These are phyloP conservation scores for Vulpes lagopus DNA, from an alignment of 2,113 vertebrate species.

Conservation along the genomic window DNA sequence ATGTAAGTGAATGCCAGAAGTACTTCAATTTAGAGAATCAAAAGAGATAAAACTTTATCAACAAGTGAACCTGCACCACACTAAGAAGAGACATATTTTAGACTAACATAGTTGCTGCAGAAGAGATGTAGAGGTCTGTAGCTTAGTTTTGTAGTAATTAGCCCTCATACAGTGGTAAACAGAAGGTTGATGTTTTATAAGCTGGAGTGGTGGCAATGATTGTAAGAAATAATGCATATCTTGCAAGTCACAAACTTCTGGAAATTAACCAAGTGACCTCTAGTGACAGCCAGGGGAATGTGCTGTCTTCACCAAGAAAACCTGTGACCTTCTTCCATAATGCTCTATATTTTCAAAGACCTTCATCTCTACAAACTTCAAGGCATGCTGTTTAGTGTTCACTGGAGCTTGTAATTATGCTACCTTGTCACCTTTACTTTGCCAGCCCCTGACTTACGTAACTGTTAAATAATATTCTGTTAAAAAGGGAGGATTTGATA, in stretches of 20 bases:
- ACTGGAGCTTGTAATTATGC: slow-evolving; percentile 2
- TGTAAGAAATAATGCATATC: neutral
- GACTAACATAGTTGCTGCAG: neutral
- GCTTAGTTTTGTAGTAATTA: neutral
- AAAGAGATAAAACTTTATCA: neutral
- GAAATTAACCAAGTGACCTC: slow-evolving; percentile 48
- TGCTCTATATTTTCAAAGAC: neutral
- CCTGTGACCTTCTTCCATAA: neutral
- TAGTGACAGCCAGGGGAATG: neutral
- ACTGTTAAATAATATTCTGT: neutral
- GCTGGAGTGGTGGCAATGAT: neutral
- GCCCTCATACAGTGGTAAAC: neutral
- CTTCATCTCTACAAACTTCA: slow-evolving; percentile 5
- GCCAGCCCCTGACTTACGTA: neutral
- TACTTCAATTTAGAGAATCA: neutral
- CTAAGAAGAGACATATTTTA: neutral
- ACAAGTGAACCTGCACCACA: neutral
- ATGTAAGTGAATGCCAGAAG: neutral
- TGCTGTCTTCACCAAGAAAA: neutral
- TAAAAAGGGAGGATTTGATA: slow-evolving; percentile 21
- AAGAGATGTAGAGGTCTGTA: neutral
- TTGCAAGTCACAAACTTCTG: slow-evolving; percentile 48
- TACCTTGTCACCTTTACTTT: slow-evolving; percentile 37
- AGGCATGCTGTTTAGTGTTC: neutral
- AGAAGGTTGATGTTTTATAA: slow-evolving; percentile 41